Evolutionary conservation across 2,113 vertebrate genomes (phyloP).

Genomic region (Vireo altiloquus): DNA sequence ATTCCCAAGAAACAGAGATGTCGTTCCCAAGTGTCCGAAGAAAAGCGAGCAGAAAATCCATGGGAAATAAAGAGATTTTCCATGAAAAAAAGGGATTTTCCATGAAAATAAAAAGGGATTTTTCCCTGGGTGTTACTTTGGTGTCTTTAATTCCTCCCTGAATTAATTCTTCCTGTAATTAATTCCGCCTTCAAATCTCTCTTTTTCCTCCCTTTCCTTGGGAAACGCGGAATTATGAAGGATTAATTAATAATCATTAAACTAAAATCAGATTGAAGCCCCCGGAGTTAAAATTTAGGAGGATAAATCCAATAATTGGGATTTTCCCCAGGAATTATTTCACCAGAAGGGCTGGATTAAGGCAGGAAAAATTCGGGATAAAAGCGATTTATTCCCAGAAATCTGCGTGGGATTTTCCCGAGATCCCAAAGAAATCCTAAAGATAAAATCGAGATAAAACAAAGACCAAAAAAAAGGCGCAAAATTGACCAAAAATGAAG

Average conservation of each 20-base stretch:
- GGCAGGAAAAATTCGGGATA: not conserved
- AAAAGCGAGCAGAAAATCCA: accelerated
- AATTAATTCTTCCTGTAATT: not conserved
- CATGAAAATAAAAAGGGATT: not conserved
- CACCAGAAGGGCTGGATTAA: not conserved
- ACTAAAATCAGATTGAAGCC: not conserved
- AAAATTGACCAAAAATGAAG: not conserved
- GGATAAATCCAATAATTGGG: not conserved
- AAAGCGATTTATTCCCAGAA: not conserved
- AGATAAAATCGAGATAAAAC: not conserved
- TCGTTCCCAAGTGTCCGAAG: accelerated
- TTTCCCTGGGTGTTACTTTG: not conserved
- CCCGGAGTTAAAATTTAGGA: not conserved
- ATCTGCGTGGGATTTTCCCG: not conserved
- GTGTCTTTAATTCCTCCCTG: not conserved
- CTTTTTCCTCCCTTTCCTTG: not conserved
- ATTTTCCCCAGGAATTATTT: accelerated
- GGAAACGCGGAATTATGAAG: not conserved
- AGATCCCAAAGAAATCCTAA: not conserved
- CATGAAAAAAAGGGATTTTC: not conserved
- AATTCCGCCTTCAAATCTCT: not conserved
- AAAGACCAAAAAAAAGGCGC: not conserved
- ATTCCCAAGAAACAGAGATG: not conserved
- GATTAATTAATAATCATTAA: not conserved
- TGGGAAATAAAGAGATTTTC: not conserved